phyloP scores from a whole-genome alignment of 2,797 vertebrate species.

The Corythornis leucogaster region DNA sequence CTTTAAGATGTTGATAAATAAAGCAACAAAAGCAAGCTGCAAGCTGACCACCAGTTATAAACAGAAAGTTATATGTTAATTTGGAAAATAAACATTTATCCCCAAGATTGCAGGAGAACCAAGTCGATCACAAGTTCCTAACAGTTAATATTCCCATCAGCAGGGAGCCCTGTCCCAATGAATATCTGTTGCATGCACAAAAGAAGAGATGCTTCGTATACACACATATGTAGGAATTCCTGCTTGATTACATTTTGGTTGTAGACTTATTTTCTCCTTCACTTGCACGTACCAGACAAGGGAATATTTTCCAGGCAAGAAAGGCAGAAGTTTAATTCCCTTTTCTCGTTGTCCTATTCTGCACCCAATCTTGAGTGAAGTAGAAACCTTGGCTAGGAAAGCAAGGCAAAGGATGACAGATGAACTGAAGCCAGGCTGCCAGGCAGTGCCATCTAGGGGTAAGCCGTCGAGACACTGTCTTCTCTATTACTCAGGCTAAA shows the following conservation, averaged over 20 bases:
- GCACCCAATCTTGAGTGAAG: neutral
- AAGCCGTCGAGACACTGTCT: neutral
- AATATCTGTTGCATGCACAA: neutral
- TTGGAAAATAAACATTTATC: neutral
- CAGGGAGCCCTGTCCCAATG: neutral
- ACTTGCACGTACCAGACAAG: neutral
- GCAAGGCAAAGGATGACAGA: neutral
- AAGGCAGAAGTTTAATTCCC: neutral
- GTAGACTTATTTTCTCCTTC: neutral
- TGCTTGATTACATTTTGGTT: neutral
- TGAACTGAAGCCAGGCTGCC: neutral
- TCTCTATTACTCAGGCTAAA: fast-evolving
- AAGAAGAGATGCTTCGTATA: neutral
- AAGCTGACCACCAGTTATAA: neutral
- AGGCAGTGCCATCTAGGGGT: conserved; percentile 70
- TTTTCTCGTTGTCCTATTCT: neutral
- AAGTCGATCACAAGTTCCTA: neutral
- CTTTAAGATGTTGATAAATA: neutral
- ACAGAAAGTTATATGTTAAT: neutral
- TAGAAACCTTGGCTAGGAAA: neutral
- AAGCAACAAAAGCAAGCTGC: neutral
- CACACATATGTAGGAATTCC: neutral
- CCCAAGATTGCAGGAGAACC: neutral
- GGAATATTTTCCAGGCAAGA: neutral
- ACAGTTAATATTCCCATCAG: neutral